phyloP scores from a whole-genome alignment of 2,113 vertebrate species.

The Hemichromis elongatus region DNA sequence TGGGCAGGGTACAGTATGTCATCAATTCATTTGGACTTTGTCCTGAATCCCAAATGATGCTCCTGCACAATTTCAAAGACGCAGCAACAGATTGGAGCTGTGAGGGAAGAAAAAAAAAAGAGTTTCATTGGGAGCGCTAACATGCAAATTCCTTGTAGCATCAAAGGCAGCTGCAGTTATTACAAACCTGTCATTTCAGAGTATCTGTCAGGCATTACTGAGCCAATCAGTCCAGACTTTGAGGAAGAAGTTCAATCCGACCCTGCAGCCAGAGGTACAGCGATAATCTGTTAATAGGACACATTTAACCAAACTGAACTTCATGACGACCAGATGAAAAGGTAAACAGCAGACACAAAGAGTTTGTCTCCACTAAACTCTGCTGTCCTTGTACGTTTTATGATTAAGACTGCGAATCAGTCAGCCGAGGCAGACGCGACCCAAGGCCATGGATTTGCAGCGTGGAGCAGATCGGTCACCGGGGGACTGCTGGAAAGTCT shows the following conservation, averaged over 20 bases:
- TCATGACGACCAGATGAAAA: background rate
- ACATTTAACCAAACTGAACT: background rate
- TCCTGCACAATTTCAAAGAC: slow-evolving; percentile 50
- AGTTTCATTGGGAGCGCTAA: slow-evolving; percentile 33
- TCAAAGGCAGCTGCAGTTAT: background rate
- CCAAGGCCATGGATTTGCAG: background rate
- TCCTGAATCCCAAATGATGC: slow-evolving; percentile 44
- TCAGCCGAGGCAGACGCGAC: background rate
- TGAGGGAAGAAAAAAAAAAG: background rate
- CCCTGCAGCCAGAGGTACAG: background rate
- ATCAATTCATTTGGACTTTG: slow-evolving; percentile 35
- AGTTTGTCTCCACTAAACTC: background rate
- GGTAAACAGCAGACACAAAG: background rate
- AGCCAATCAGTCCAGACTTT: background rate
- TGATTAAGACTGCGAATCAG: slow-evolving; percentile 8
- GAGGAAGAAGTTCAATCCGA: background rate
- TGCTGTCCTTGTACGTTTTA: background rate
- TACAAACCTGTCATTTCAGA: background rate
- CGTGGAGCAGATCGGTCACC: background rate
- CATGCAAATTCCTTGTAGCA: background rate
- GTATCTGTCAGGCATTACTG: background rate
- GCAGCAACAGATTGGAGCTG: slow-evolving; percentile 41
- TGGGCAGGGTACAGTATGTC: background rate
- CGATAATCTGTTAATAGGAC: background rate
- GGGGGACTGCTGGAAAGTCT: background rate